Conservation (phyloP, 1,140 invertebrate species). For the Drosophila seguyi region DNA sequence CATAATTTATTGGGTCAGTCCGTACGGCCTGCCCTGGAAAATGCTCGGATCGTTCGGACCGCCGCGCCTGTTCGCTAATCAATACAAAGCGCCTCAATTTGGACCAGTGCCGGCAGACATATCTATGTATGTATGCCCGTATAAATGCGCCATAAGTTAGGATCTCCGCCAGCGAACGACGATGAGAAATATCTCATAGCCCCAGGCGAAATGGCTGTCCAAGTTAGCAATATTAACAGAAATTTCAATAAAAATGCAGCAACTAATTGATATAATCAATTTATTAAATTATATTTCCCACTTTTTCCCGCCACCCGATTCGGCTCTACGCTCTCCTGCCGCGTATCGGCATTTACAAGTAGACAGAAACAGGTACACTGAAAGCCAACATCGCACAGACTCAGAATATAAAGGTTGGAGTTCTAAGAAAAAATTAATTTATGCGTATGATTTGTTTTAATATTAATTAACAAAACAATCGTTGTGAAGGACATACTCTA, state of each 20-base stretch:
- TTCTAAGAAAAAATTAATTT: not conserved
- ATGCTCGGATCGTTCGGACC: conserved; percentile 16
- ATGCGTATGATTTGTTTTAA: too few species aligned
- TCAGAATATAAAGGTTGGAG: not conserved
- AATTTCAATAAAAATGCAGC: conserved; percentile 68
- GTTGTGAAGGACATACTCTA: too few species aligned
- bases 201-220: conserved; percentile 16
- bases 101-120: conserved; percentile 11
- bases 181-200: conserved; percentile 44
- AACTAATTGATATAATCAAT: conserved; percentile 78
- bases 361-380: not conserved
- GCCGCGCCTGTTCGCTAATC: conserved; percentile 17
- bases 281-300: conserved; percentile 75
- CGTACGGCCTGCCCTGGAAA: not conserved
- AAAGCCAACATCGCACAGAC: not conserved
- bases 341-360: not conserved
- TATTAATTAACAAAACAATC: too few species aligned
- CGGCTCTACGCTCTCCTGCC: not conserved
- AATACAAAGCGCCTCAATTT: conserved; percentile 34
- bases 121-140: not conserved
- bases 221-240: conserved; percentile 58
- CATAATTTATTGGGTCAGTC: conserved; percentile 9
- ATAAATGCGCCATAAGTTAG: conserved; percentile 46
- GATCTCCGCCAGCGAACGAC: not conserved
- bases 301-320: conserved; percentile 17